Evolutionary conservation across 64 coral and sea anemone genomes (phyloP).

Genomic region (Pocillopora damicornis): DNA sequence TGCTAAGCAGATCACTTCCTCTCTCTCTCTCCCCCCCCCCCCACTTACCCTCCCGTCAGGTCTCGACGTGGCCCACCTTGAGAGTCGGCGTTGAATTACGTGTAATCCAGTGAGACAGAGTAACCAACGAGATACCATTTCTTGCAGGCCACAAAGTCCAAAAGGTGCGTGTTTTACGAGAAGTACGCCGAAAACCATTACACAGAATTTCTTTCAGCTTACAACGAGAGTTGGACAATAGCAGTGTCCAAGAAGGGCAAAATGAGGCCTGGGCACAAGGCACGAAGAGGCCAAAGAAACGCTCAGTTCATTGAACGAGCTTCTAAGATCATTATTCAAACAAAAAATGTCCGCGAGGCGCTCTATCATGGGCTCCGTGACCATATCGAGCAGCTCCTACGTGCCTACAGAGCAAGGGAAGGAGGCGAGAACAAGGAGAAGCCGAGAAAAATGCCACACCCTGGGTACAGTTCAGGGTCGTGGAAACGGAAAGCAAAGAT

Average conservation of each 20-base stretch:
- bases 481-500: conserved; percentile 8
- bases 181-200: conserved; percentile 69
- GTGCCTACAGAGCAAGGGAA: conserved; percentile 55
- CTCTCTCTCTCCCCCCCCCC: too few relatives aligned
- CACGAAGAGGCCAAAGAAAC: conserved; percentile 58
- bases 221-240: conserved; percentile 69
- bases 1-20: too few relatives aligned
- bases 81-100: not conserved
- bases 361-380: conserved; percentile 61
- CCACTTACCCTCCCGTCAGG: too few relatives aligned
- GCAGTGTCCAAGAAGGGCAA: conserved; percentile 79
- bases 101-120: not conserved
- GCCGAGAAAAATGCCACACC: conserved; percentile 2
- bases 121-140: not conserved
- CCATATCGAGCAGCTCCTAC: conserved; percentile 78
- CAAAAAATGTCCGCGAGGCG: conserved; percentile 64
- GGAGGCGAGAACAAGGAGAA: not conserved
- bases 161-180: conserved; percentile 86
- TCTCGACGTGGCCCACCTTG: too few relatives aligned
- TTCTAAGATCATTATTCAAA: conserved; percentile 82
- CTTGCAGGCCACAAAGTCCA: conserved; percentile 55
- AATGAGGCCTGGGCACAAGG: conserved; percentile 77
- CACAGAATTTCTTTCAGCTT: conserved; percentile 76
- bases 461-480: not conserved
- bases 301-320: conserved; percentile 89